phyloP scores from a whole-genome alignment of 2,888 invertebrate genomes.

The Hylaea fasciaria region DNA sequence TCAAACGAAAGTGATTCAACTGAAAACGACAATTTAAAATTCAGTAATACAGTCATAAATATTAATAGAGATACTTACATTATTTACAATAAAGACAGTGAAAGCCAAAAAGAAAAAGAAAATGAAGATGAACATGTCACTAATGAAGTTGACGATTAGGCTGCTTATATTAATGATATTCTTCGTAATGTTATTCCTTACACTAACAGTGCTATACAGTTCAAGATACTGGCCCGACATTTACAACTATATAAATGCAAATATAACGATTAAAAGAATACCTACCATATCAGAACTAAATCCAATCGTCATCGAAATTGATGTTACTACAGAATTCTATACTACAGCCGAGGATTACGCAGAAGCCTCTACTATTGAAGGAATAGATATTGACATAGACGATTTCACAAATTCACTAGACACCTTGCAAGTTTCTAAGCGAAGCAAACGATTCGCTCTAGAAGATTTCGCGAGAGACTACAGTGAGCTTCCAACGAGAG shows the following conservation, averaged over 20 bases:
- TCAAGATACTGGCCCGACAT: conserved; percentile 74
- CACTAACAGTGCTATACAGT: conserved; percentile 69
- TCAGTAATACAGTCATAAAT: neutral
- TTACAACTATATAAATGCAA: conserved; percentile 71
- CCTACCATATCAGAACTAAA: conserved; percentile 72
- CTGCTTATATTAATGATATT: conserved; percentile 66
- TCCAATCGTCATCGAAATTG: conserved; percentile 55
- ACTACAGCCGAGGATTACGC: conserved; percentile 57
- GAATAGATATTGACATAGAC: conserved; percentile 53
- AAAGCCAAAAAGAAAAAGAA: conserved; percentile 23
- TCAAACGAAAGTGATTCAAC: too few relatives aligned
- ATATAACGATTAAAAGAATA: conserved; percentile 75
- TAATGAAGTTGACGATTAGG: conserved; percentile 62
- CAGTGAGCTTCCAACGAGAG: conserved; percentile 50
- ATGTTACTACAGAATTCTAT: conserved; percentile 59
- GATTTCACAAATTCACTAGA: conserved; percentile 54
- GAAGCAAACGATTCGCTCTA: conserved; percentile 47
- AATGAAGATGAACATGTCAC: conserved; percentile 61
- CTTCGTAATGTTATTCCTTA: conserved; percentile 64
- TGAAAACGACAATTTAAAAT: too few relatives aligned
- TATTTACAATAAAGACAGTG: neutral
- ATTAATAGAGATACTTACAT: neutral
- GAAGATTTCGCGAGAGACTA: conserved; percentile 51
- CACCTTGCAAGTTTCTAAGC: conserved; percentile 46
- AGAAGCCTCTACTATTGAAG: conserved; percentile 50